Base-by-base conservation (phyloP, 2,888 invertebrate species). In the Lasioglossum calceatum region DNA sequence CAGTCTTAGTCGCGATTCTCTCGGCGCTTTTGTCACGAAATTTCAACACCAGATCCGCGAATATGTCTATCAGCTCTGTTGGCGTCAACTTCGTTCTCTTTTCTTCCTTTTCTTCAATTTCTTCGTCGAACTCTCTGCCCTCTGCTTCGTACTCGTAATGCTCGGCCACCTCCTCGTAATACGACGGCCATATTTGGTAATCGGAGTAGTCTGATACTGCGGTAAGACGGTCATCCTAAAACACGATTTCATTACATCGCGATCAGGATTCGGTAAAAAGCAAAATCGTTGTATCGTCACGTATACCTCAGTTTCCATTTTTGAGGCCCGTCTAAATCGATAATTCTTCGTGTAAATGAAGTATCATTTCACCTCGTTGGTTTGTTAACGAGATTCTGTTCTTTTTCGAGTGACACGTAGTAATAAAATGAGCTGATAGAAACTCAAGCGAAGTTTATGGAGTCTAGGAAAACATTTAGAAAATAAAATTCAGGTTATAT, bases 91-190 rank as follows among this genome's bases (percentile, higher is more conserved):
- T 8, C 76, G 27, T 23, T 83, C 1, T 39, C 39, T 36, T 4
- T 79, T n/a, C 23, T 83, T 64, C 16, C 8, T 54, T 27, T 7
- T 81, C 71, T 27, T 50, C 58, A 32, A 77, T 54, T n/a, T 85
- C 64, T 14, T 88, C 82, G 32, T 79, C 70, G 19, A 78, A 42
- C 70, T n/a, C 70, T 23, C 23, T 75, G 36, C 79, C 75, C 14
- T 82, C 81, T 19, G 72, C 77, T 23, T 86, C 77, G 32, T 82
- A 74, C 36, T 85, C 84, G 42, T 70, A 75, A 5, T 39, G n/a
- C 2, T 39, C 39, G n/a, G 14, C 76, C 4, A 74, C 77, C 39
- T 27, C 32, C 36, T 36, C 81, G 61, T 77, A 77, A n/a, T 47
- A 16, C 4, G n/a, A 12, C 36, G 12, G 61, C 81, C 81, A 85